Conservation (phyloP, 1,140 invertebrate species). For the Oncopeltus fasciatus region DNA sequence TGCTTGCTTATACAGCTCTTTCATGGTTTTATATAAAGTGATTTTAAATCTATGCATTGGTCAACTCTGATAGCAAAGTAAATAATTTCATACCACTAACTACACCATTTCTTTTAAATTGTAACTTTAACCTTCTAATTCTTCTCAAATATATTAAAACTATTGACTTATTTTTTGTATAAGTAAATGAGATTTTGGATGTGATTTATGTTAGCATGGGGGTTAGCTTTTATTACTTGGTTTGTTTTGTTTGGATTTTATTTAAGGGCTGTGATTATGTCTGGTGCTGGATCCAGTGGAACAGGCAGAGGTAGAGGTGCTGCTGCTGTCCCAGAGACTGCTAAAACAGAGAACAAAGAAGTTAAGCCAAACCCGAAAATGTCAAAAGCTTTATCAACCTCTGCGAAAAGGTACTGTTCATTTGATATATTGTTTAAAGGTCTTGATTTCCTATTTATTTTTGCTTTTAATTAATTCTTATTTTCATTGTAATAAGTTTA, state of each 20-base stretch:
- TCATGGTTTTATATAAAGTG: too few species aligned
- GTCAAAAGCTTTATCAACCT: conserved; percentile 84
- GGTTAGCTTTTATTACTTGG: too few species aligned
- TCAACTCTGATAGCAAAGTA: too few species aligned
- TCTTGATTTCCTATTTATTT: too few species aligned
- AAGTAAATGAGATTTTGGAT: background rate
- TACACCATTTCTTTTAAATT: background rate
- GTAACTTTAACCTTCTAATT: background rate
- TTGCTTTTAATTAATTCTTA: too few species aligned
- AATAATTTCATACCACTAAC: background rate
- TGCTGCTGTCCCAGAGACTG: conserved; percentile 23
- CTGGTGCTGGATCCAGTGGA: conserved; percentile 26
- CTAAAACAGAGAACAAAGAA: conserved; percentile 63
- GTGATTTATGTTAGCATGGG: too few species aligned
- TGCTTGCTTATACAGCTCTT: too few species aligned
- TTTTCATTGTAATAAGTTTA: too few species aligned
- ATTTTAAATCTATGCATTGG: too few species aligned
- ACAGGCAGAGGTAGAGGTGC: conserved; percentile 23
- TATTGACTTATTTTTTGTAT: background rate
- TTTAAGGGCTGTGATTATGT: conserved; percentile 20
- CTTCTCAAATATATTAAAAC: background rate
- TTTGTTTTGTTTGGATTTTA: background rate
- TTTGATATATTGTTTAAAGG: background rate
- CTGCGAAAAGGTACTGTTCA: conserved; percentile 55
- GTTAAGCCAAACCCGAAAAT: conserved; percentile 81